Conservation (phyloP, 2,888 invertebrate genomes). For the Agrotis segetum region DNA sequence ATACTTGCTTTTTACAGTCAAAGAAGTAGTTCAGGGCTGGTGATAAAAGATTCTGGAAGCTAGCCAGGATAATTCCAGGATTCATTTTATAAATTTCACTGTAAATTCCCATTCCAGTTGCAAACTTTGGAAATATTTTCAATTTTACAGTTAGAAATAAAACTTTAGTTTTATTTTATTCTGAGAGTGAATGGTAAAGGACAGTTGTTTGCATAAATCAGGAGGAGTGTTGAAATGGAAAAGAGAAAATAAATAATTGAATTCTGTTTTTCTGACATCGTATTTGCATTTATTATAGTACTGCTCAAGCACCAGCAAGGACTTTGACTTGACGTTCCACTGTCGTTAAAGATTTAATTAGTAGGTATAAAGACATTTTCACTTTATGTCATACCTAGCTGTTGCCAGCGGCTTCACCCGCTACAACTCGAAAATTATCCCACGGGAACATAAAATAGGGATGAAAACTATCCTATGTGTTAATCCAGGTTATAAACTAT, state of each 20-base stretch:
- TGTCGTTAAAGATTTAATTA: no score
- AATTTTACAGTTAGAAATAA: constrained; percentile 40
- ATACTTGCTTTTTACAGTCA: constrained; percentile 1
- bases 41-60: constrained; percentile 34
- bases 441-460: no score
- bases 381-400: no score
- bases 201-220: constrained; percentile 19
- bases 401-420: no score
- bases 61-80: constrained; percentile 26
- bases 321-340: no score
- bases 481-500: no score
- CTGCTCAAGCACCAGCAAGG: no score
- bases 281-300: constrained; percentile 6
- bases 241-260: constrained; percentile 5
- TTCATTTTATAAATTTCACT: constrained; percentile 32
- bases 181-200: neutral
- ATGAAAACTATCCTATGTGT: no score
- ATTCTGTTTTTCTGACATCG: constrained; percentile 10
- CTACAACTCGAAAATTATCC: no score
- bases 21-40: constrained; percentile 8
- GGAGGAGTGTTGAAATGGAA: constrained; percentile 9
- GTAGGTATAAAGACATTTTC: no score
- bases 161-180: constrained; percentile 39
- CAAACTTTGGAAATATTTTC: constrained; percentile 45
- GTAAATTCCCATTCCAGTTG: constrained; percentile 22